A percentile compares a stretch with the other conserved stretches of the same genome.
Conservation (phyloP, 1,140 invertebrate genomes). For the Hycleus phaleratus region DNA sequence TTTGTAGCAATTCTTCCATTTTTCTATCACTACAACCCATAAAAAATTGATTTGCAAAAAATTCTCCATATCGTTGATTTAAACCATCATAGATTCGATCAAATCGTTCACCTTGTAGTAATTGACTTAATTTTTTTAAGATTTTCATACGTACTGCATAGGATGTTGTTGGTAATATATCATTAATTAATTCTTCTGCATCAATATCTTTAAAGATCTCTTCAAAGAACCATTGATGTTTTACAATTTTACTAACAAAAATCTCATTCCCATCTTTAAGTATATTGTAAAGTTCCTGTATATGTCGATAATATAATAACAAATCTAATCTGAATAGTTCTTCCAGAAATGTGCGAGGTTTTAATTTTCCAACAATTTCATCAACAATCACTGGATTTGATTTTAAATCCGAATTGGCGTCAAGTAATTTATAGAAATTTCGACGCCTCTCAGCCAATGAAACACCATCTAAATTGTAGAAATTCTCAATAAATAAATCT, state of each 20-base stretch:
- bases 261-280: conserved; percentile 17
- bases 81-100: conserved; percentile 12
- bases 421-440: conserved; percentile 12
- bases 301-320: conserved; percentile 9
- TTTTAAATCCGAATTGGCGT: not conserved
- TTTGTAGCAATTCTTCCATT: conserved; percentile 1
- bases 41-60: conserved; percentile 3
- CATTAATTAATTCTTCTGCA: conserved; percentile 2
- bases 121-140: conserved; percentile 6
- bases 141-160: conserved; percentile 13
- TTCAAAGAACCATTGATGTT: conserved; percentile 14
- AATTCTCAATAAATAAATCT: conserved; percentile 1
- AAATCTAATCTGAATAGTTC: conserved; percentile 13
- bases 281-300: conserved; percentile 1
- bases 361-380: not conserved
- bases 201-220: conserved; percentile 2
- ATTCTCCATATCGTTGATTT: conserved; percentile 11
- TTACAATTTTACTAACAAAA: conserved; percentile 15
- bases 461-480: conserved; percentile 9
- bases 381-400: not conserved
- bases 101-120: not conserved
- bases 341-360: conserved; percentile 10
- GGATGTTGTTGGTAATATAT: conserved; percentile 14
- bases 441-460: conserved; percentile 7
- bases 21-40: conserved; percentile 7